Conservation (phyloP, 2,888 invertebrate genomes). For the Torymus aiolomorphi region DNA sequence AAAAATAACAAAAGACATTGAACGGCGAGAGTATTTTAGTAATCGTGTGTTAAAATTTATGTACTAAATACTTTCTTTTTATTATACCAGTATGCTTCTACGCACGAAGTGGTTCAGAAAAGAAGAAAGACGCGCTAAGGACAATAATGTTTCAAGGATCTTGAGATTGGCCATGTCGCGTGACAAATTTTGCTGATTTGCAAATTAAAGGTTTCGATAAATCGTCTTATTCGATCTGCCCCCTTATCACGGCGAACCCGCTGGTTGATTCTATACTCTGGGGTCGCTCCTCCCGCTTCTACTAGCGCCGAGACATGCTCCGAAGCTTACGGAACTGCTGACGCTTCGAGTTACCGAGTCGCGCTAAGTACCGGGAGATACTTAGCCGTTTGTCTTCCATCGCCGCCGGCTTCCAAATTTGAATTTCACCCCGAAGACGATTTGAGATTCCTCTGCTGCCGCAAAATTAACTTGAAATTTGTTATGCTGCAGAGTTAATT, state of each 20-base stretch:
- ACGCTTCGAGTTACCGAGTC: constrained; percentile 36
- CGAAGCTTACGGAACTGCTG: constrained; percentile 26
- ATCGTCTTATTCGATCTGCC: constrained; percentile 3
- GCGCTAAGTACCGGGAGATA: constrained; percentile 5
- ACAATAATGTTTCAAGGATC: neutral
- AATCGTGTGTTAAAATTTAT: too few species aligned
- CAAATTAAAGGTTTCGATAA: constrained; percentile 40
- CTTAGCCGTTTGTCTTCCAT: constrained; percentile 57
- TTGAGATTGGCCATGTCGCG: neutral
- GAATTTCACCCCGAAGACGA: constrained; percentile 45
- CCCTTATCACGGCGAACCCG: constrained; percentile 30
- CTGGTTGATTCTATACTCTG: neutral
- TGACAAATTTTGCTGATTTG: constrained; percentile 33
- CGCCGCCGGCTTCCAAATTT: constrained; percentile 57
- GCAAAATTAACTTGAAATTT: too few species aligned
- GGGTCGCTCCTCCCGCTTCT: constrained; percentile 10
- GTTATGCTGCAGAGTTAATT: too few species aligned
- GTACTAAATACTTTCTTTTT: too few species aligned
- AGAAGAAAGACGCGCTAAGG: neutral
- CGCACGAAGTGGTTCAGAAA: neutral
- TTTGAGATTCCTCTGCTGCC: too few species aligned
- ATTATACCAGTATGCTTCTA: too few species aligned
- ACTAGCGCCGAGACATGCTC: too few species aligned
- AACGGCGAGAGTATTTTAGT: neutral
- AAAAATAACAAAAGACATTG: too few species aligned